Conservation (phyloP, 1,140 invertebrate genomes). For the Brachionus sp. region DNA sequence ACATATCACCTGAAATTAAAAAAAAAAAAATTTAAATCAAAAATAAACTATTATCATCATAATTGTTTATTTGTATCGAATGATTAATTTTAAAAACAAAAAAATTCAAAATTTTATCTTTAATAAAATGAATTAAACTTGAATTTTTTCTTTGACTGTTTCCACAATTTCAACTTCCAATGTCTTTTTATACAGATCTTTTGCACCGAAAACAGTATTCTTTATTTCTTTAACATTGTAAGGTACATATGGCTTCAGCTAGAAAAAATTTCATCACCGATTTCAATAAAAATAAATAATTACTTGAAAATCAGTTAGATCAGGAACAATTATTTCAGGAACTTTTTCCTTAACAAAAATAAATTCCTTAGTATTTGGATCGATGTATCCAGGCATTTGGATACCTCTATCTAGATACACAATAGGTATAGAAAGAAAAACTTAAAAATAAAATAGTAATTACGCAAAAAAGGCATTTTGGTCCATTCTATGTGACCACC, state of each 20-base stretch:
- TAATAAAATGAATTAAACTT: not conserved
- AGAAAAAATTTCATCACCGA: not conserved
- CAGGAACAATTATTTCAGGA: conserved; percentile 82
- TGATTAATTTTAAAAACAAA: too few species aligned
- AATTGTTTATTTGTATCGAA: too few species aligned
- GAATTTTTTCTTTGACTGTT: not conserved
- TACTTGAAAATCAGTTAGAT: conserved; percentile 70
- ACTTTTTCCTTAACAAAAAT: conserved; percentile 74
- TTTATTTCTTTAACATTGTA: conserved; percentile 43
- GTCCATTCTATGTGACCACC: conserved; percentile 33
- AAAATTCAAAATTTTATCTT: not conserved
- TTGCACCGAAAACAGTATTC: conserved; percentile 3
- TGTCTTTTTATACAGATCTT: conserved; percentile 21
- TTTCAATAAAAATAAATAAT: not conserved
- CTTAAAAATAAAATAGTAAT: not conserved
- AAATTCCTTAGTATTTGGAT: conserved; percentile 61
- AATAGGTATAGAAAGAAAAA: not conserved
- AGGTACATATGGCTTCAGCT: conserved; percentile 44
- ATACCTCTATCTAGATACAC: conserved; percentile 47
- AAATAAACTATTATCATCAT: too few species aligned
- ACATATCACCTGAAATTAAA: too few species aligned
- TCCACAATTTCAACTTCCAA: conserved; percentile 7
- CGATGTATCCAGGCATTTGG: conserved; percentile 49
- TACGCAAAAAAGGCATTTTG: conserved; percentile 13
- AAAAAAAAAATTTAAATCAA: not conserved